A percentile compares a stretch with the other conserved stretches of the same genome.
These are phyloP conservation scores for Elegia similella DNA, from an alignment of 2,888 invertebrate genomes.

Conservation along the genomic window DNA sequence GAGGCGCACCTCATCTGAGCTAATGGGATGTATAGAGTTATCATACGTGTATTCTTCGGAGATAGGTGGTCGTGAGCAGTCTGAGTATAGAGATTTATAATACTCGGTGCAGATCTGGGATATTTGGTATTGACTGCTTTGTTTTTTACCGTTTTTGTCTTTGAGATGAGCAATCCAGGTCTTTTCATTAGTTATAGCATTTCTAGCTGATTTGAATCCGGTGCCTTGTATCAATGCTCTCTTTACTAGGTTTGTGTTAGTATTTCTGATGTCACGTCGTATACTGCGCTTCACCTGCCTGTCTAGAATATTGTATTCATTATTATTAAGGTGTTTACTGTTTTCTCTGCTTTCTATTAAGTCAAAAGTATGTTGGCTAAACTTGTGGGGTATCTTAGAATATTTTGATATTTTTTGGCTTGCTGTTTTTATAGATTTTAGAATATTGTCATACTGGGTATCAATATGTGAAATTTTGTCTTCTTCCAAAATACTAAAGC, in stretches of 20 bases:
- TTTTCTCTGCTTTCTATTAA: too few relatives aligned
- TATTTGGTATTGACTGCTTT: not conserved
- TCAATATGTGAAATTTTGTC: not conserved
- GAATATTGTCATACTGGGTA: not conserved
- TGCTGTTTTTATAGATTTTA: constrained; percentile 1
- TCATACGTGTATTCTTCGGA: too few relatives aligned
- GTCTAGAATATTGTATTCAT: not conserved
- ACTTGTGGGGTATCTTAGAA: not conserved
- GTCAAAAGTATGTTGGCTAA: not conserved
- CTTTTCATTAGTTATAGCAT: not conserved
- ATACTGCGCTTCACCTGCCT: not conserved
- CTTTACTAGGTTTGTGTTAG: not conserved
- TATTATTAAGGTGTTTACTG: not conserved
- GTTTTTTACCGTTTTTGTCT: not conserved
- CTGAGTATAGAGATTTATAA: too few relatives aligned
- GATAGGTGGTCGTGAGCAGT: too few relatives aligned
- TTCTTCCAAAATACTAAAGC: not conserved
- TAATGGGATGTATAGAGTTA: too few relatives aligned
- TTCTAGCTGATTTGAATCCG: not conserved
- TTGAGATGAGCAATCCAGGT: not conserved
- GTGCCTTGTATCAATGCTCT: not conserved
- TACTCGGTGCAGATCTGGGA: not conserved
- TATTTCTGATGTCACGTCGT: not conserved
- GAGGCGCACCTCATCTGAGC: too few relatives aligned
- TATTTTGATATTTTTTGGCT: not conserved